Base-by-base conservation (phyloP, 2,113 vertebrate genomes). In the Trichechus manatus region DNA sequence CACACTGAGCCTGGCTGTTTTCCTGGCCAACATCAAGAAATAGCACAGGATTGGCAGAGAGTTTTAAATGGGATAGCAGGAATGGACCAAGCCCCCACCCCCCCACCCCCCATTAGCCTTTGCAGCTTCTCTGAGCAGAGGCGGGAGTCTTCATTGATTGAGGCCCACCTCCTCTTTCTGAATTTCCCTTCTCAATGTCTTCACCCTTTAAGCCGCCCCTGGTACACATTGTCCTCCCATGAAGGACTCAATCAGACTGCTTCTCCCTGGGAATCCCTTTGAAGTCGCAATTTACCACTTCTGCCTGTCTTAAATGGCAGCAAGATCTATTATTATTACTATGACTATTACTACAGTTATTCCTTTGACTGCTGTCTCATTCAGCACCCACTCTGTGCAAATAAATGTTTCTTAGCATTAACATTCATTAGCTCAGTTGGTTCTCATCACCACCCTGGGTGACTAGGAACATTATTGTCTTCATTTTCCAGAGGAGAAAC, bases 31-130 rank as follows among this genome's bases (percentile, higher is more conserved):
- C 50, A 59, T 66, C 13, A 31, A 22, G 5, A 81, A 68, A 42
- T 7, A 29, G 19, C 8, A n/a, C 1, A 23, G 25, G 36, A 75
- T 27, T 33, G 80, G 4, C n/a, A 36, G 39, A 29, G 50, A 53
- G 2, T 66, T 83, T 81, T 63, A 72, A 39, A 10, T 9, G 39
- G 2, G 22, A 27, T 61, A 9, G 6, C n/a, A 29, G 14, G 10
- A 61, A 29, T 74, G 94, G 33, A 19, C 14, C 33, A 22, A 39
- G 39, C 39, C 39, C 14, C 3, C 9, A n/a, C 47, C 20, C 56
- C 15, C 8, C 53, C 19, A 11, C 2, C 0, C 1, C 1, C 25
- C 33, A 31, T 50, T 6, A 87, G 20, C 25, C 25, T 20, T 25
- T 11, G 13, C 36, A 70, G 44, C 50, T 31, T 79, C 56, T 87